A percentile compares a stretch with the other conserved stretches of the same genome.
Evolutionary conservation across 2,113 vertebrate species (phyloP).

Genomic region (Solea senegalensis): DNA sequence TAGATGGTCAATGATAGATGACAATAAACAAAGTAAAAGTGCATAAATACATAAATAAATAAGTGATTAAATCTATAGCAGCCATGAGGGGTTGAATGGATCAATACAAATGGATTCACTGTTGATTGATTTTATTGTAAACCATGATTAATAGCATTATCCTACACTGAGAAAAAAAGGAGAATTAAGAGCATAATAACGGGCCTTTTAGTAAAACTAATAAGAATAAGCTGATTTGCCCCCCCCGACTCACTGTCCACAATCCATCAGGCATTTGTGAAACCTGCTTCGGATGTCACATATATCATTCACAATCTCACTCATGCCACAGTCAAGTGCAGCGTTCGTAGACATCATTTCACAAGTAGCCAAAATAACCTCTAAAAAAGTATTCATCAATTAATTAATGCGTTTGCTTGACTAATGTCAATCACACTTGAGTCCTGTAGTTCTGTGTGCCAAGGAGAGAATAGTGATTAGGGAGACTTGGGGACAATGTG

Average conservation of each 20-base stretch:
- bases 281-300: constrained; percentile 10
- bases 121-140: constrained; percentile 12
- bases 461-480: constrained; percentile 54
- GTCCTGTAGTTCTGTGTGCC: constrained; percentile 24
- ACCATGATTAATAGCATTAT: background rate
- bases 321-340: constrained; percentile 17
- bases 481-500: constrained; percentile 37
- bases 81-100: too few species aligned
- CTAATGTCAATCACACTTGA: constrained; percentile 51
- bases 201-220: background rate
- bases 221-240: background rate
- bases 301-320: constrained; percentile 27
- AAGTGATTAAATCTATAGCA: too few species aligned
- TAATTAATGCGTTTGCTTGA: constrained; percentile 56
- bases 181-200: background rate
- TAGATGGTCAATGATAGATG: too few species aligned
- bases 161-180: background rate
- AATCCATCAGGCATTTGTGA: background rate
- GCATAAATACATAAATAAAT: too few species aligned
- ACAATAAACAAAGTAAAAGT: too few species aligned
- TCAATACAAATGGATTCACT: too few species aligned
- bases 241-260: background rate
- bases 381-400: constrained; percentile 33
- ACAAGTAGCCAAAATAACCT: constrained; percentile 15
- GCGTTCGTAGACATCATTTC: constrained; percentile 35